phyloP scores from a whole-genome alignment of 2,888 invertebrate species.

The Orthosia gothica region DNA sequence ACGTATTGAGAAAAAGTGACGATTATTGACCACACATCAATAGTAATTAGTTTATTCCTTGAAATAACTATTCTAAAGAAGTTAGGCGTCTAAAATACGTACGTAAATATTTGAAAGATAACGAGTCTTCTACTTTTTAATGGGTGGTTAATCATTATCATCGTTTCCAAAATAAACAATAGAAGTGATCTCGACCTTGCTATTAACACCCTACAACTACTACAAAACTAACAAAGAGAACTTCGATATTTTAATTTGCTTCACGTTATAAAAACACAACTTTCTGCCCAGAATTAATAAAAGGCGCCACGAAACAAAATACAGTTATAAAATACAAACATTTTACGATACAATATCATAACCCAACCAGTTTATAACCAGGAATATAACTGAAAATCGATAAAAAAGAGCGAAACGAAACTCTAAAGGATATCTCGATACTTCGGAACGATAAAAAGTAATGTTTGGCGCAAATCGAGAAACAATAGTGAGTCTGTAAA shows the following conservation, averaged over 20 bases:
- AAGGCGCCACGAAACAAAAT: slow-evolving; percentile 25
- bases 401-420: slow-evolving; percentile 72
- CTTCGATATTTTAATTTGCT: neutral
- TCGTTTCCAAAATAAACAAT: neutral
- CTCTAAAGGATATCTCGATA: slow-evolving; percentile 81
- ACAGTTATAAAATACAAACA: slow-evolving; percentile 44
- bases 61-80: neutral
- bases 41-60: neutral
- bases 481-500: slow-evolving; percentile 81
- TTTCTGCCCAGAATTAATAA: slow-evolving; percentile 28
- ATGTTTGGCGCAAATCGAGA: slow-evolving; percentile 83
- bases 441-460: slow-evolving; percentile 84
- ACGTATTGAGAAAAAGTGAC: neutral
- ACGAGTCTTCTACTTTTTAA: too few species aligned
- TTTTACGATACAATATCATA: slow-evolving; percentile 60
- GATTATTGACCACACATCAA: neutral
- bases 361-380: slow-evolving; percentile 65
- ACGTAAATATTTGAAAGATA: neutral
- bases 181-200: neutral
- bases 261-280: neutral
- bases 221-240: neutral
- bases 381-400: slow-evolving; percentile 73
- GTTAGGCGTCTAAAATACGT: neutral
- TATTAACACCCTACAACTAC: neutral
- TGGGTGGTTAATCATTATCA: neutral